phyloP scores from a whole-genome alignment of 1,140 invertebrate genomes.

The Streblospio benedicti region DNA sequence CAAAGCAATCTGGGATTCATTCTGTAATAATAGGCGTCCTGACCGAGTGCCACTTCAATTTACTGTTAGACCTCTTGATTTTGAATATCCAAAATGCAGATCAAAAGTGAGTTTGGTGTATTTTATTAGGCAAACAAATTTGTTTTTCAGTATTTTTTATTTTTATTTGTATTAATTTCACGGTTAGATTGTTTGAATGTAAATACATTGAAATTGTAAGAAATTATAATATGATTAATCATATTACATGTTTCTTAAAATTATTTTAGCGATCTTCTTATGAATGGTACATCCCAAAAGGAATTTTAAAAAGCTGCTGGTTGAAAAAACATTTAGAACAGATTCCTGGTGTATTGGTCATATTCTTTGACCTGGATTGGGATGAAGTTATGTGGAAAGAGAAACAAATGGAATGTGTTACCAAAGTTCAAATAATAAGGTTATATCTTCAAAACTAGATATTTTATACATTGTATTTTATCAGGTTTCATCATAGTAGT shows the following conservation, averaged over 20 bases:
- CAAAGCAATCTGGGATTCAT: constrained; percentile 83
- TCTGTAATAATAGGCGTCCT: constrained; percentile 67
- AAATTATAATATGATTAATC: too few relatives aligned
- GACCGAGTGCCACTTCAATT: constrained; percentile 79
- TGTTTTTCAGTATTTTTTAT: not conserved
- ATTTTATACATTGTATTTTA: not conserved
- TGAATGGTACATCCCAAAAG: constrained; percentile 92
- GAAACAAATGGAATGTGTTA: constrained; percentile 84
- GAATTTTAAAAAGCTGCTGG: constrained; percentile 92
- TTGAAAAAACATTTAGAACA: constrained; percentile 84
- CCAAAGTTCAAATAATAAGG: constrained; percentile 77
- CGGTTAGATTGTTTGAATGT: not conserved
- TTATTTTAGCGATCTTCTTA: constrained; percentile 66
- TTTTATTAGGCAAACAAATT: not conserved
- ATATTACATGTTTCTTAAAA: constrained; percentile 25
- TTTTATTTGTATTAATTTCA: not conserved
- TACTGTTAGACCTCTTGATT: constrained; percentile 60
- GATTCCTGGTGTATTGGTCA: constrained; percentile 82
- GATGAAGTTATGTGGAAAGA: constrained; percentile 87
- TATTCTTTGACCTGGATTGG: constrained; percentile 97
- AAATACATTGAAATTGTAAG: not conserved
- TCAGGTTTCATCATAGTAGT: too few relatives aligned
- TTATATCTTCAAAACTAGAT: constrained; percentile 31
- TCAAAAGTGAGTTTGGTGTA: constrained; percentile 57
- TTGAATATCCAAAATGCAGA: constrained; percentile 83